Base-by-base conservation (phyloP, 2,113 vertebrate genomes). In the Sporophila hypoxantha region DNA sequence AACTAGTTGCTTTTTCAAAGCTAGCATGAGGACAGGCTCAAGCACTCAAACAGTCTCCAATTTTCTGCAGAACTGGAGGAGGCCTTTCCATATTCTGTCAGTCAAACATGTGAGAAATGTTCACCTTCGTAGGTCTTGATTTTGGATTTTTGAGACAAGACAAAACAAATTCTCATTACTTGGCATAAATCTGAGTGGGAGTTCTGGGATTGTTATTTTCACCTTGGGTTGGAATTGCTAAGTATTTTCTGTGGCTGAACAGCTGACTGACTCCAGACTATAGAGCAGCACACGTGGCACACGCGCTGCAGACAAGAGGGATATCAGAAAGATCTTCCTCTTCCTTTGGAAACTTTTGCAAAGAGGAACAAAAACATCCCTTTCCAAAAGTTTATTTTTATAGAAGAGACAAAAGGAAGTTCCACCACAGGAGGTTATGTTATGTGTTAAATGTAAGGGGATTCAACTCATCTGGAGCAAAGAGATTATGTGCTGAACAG, bases 321-420 rank as follows among this genome's bases (percentile, higher is more conserved):
- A 81, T 73, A 75, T 39, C 76, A 89, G 87, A 90, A 90, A 87
- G 85, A 91, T 89, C 92, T 93, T 92, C 91, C 85, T 92, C 91
- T 93, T 94, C 80, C 87, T 92, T 87, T 91, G 91, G 93, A 94
- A 95, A 94, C 91, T 93, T 93, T 82, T 30, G 88, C 59, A 89
- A 95, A 94, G 87, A 94, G 89, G 91, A 95, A 91, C 92, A 91
- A 93, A 91, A 92, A 73, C 88, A 92, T 85, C 62, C 85, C 80
- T 92, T 93, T 92, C 87, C 87, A 95, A 92, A 88, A 69, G 42
- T 76, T 81, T 89, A 71, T 94, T 94, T 93, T 89, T 78, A 76
- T 71, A 95, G 73, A 91, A 66, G 56, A 88, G 78, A 94, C 89
- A 91, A 84, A 91, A 92, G 87, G 91, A 94, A 95, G 87, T 95